Conservation (phyloP, 2,888 invertebrate species). For the Cephus pygmeus region DNA sequence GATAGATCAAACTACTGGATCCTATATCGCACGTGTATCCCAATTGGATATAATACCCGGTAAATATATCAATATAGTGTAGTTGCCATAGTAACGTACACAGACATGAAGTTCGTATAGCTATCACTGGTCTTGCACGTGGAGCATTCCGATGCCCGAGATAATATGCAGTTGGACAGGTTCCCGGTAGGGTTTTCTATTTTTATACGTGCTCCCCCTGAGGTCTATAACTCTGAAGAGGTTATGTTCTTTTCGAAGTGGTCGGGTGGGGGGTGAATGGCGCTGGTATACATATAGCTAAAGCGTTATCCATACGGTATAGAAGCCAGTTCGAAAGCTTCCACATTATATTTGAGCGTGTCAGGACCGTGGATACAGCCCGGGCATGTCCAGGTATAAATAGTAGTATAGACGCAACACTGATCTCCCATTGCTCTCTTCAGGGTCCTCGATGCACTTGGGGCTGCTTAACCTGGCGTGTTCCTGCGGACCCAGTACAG, state of each 20-base stretch:
- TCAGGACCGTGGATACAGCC: not conserved
- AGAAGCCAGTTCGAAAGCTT: not conserved
- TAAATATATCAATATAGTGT: not conserved
- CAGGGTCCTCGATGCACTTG: not conserved
- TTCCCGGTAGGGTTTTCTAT: constrained; percentile 52
- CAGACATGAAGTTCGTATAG: not conserved
- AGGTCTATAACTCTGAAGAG: constrained; percentile 25
- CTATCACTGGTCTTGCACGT: constrained; percentile 2
- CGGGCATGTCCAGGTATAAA: not conserved
- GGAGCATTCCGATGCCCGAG: constrained; percentile 53
- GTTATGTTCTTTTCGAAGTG: constrained; percentile 1
- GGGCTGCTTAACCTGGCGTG: constrained; percentile 2
- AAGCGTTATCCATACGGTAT: not conserved
- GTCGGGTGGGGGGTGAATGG: not conserved
- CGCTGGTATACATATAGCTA: not conserved
- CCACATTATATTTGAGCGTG: not conserved
- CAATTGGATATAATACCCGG: not conserved
- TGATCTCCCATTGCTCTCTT: not conserved
- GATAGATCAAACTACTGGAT: not conserved
- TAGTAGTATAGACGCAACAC: not conserved
- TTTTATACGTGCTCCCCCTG: constrained; percentile 42
- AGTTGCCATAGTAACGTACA: not conserved
- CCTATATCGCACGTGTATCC: not conserved
- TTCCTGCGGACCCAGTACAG: constrained; percentile 33
- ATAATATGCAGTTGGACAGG: constrained; percentile 58